These are phyloP conservation scores for Eonycteris spelaea DNA, from an alignment of 2,113 vertebrate species.

Conservation along the genomic window DNA sequence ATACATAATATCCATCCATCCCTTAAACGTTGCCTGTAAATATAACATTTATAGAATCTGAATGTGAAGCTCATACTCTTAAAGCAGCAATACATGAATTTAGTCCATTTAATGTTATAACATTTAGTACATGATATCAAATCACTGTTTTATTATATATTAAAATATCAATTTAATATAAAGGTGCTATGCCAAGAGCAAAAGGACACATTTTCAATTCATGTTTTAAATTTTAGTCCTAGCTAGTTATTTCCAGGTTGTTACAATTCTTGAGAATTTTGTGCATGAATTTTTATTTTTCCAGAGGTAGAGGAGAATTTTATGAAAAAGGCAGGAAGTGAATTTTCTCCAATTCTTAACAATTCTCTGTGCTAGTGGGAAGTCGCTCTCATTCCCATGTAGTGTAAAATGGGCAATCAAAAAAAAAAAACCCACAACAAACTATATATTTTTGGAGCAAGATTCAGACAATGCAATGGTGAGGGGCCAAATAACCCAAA, in stretches of 20 bases:
- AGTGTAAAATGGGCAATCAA: background rate
- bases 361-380: background rate
- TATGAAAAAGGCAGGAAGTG: background rate
- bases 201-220: background rate
- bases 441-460: background rate
- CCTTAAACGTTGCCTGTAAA: slow-evolving; percentile 88
- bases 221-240: background rate
- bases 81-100: background rate
- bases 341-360: background rate
- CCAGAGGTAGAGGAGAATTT: background rate
- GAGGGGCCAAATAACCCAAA: background rate
- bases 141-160: background rate
- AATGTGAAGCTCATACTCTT: background rate
- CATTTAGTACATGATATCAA: slow-evolving; percentile 1
- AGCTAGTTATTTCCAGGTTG: background rate
- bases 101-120: background rate
- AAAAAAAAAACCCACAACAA: background rate
- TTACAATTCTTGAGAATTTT: background rate
- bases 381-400: background rate
- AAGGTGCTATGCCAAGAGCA: background rate
- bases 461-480: background rate
- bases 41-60: slow-evolving; percentile 59
- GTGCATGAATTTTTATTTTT: background rate
- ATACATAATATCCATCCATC: slow-evolving; percentile 88
- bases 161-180: background rate